These are phyloP conservation scores for Cataglyphis rosenhaueri DNA, from an alignment of 2,888 invertebrate species.

Conservation along the genomic window DNA sequence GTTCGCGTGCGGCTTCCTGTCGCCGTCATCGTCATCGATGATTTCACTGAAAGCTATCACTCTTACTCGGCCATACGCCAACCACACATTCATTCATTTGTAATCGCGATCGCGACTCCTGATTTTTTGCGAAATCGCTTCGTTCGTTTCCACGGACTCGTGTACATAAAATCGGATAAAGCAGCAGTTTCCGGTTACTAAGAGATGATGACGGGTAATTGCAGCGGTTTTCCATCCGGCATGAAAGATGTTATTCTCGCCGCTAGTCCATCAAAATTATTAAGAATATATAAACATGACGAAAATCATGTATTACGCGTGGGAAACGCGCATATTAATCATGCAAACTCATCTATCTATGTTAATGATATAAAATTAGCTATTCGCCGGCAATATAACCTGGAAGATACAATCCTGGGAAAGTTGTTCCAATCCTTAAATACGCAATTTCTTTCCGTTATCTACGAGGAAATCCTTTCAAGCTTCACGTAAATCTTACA, in stretches of 20 bases:
- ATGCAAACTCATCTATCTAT: constrained; percentile 3
- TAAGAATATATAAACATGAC: constrained; percentile 22
- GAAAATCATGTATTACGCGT: constrained; percentile 33
- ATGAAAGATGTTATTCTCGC: constrained; percentile 74
- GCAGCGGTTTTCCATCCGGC: constrained; percentile 57
- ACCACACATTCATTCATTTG: constrained; percentile 4
- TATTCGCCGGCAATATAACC: constrained; percentile 3
- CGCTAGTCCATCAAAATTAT: constrained; percentile 45
- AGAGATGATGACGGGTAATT: constrained; percentile 43
- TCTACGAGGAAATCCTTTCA: not conserved
- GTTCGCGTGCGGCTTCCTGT: constrained; percentile 57
- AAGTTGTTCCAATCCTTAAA: constrained; percentile 38
- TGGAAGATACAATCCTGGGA: constrained; percentile 31
- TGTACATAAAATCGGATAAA: constrained; percentile 39
- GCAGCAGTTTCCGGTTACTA: constrained; percentile 11
- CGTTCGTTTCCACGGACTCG: constrained; percentile 21
- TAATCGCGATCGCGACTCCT: constrained; percentile 24
- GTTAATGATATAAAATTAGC: constrained; percentile 44
- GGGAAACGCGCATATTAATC: constrained; percentile 28
- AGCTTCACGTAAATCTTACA: not conserved
- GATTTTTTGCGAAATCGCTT: constrained; percentile 26
- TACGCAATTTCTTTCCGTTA: constrained; percentile 43
- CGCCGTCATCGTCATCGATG: constrained; percentile 75
- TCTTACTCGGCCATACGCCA: constrained; percentile 33
- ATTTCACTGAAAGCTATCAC: constrained; percentile 72